A percentile compares a stretch with the other conserved stretches of the same genome.
phyloP scores from a whole-genome alignment of 2,888 invertebrate genomes.

The Thalpophila matura region DNA sequence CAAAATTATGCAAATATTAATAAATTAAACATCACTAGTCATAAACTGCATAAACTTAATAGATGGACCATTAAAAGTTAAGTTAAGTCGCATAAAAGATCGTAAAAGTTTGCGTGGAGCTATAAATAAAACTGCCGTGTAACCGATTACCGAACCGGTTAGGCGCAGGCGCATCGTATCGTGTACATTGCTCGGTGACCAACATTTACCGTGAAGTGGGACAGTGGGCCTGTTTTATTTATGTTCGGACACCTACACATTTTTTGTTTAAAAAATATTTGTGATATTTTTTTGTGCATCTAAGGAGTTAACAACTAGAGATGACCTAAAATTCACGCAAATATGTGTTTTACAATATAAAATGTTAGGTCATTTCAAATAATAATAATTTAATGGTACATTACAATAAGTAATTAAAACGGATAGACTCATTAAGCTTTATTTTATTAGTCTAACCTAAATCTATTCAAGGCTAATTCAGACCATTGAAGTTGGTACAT shows the following conservation, averaged over 20 bases:
- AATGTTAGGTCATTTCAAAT: too few species aligned
- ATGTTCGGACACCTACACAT: not conserved
- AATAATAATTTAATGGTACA: too few species aligned
- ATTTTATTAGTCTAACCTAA: too few species aligned
- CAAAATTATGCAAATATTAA: too few species aligned
- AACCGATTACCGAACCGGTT: conserved; percentile 60
- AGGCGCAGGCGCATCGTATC: conserved; percentile 59
- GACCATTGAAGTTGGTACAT: too few species aligned
- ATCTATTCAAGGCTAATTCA: too few species aligned
- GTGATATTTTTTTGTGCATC: not conserved
- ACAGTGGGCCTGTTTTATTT: conserved; percentile 26
- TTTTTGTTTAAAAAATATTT: not conserved
- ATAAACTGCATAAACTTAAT: conserved; percentile 3
- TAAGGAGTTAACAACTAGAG: too few species aligned
- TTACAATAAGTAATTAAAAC: too few species aligned
- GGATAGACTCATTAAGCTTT: too few species aligned
- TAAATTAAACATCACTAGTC: not conserved
- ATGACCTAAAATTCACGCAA: too few species aligned
- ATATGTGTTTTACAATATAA: too few species aligned
- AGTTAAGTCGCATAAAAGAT: conserved; percentile 31
- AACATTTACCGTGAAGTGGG: conserved; percentile 36
- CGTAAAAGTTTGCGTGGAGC: conserved; percentile 38
- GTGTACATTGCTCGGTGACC: conserved; percentile 46
- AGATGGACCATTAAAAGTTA: conserved; percentile 20
- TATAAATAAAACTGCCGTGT: conserved; percentile 60